Conservation (phyloP, 2,797 vertebrate genomes). For the Malurus splendens region DNA sequence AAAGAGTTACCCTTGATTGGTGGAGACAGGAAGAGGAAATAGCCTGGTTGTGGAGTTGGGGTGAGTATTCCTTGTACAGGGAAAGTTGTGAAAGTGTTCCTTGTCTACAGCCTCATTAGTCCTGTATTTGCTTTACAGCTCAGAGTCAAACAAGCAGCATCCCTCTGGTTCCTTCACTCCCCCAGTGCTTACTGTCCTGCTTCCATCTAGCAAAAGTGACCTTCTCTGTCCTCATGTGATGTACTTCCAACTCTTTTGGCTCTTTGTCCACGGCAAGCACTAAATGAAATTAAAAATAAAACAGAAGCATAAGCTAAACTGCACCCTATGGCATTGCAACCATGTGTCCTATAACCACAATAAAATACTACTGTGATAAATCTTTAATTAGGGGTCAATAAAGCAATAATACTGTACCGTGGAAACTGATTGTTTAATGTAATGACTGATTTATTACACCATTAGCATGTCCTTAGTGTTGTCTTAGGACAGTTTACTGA, state of each 20-base stretch:
- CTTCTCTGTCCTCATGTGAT: not conserved
- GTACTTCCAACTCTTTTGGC: not conserved
- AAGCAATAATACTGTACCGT: slow-evolving; percentile 63
- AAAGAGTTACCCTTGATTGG: not conserved
- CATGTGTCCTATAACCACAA: slow-evolving; percentile 52
- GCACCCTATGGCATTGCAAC: slow-evolving; percentile 40
- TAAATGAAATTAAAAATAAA: slow-evolving; percentile 45
- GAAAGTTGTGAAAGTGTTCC: not conserved
- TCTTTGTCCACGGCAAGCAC: not conserved
- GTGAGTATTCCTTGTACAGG: not conserved
- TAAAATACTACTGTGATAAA: slow-evolving; percentile 66
- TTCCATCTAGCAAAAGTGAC: not conserved
- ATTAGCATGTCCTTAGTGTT: slow-evolving; percentile 64
- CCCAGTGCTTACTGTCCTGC: not conserved
- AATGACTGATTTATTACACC: slow-evolving; percentile 67
- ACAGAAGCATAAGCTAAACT: slow-evolving; percentile 60
- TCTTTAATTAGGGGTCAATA: slow-evolving; percentile 68
- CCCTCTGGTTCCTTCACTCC: not conserved
- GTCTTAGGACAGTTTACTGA: slow-evolving; percentile 60
- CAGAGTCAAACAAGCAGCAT: not conserved
- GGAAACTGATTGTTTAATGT: slow-evolving; percentile 65
- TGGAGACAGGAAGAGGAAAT: not conserved
- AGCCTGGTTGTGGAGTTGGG: not conserved
- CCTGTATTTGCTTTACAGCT: not conserved
- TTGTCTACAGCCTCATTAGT: not conserved